Evolutionary conservation across 2,113 vertebrate species (phyloP).

Genomic region (Oncorhynchus masou): DNA sequence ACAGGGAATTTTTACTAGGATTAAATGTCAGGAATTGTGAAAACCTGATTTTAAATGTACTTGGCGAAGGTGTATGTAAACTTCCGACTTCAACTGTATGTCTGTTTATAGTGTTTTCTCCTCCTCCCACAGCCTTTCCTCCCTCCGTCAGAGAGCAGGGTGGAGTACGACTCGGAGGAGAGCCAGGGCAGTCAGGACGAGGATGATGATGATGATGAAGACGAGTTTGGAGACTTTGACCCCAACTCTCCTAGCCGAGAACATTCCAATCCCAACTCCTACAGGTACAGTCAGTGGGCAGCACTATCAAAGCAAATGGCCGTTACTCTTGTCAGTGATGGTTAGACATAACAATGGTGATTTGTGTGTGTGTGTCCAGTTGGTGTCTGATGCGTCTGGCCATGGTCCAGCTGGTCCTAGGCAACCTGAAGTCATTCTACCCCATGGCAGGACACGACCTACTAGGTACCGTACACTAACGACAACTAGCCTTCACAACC

Average conservation of each 20-base stretch:
- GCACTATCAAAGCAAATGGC: too few species aligned
- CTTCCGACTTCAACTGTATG: too few species aligned
- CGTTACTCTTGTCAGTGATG: too few species aligned
- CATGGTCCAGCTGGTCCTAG: constrained; percentile 94
- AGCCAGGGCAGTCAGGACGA: constrained; percentile 85
- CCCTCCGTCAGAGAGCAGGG: constrained; percentile 76
- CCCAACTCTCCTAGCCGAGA: constrained; percentile 80
- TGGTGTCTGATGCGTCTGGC: constrained; percentile 97
- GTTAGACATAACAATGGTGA: neutral
- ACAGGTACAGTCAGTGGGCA: constrained; percentile 71
- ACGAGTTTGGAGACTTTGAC: constrained; percentile 71
- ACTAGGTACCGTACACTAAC: constrained; percentile 76
- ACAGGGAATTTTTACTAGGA: too few species aligned
- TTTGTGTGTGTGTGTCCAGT: constrained; percentile 65
- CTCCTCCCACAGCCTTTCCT: constrained; percentile 79
- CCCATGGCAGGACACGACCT: constrained; percentile 95
- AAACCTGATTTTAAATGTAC: too few species aligned
- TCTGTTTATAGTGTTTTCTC: neutral
- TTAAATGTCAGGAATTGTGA: too few species aligned
- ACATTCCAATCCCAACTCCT: constrained; percentile 94
- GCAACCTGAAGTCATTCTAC: constrained; percentile 93
- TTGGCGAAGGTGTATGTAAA: too few species aligned
- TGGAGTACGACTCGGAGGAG: constrained; percentile 94
- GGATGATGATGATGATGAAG: constrained; percentile 79
- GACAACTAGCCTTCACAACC: neutral